Evolutionary conservation across 64 coral and sea anemone genomes (phyloP).

Genomic region (Porites australiensis): DNA sequence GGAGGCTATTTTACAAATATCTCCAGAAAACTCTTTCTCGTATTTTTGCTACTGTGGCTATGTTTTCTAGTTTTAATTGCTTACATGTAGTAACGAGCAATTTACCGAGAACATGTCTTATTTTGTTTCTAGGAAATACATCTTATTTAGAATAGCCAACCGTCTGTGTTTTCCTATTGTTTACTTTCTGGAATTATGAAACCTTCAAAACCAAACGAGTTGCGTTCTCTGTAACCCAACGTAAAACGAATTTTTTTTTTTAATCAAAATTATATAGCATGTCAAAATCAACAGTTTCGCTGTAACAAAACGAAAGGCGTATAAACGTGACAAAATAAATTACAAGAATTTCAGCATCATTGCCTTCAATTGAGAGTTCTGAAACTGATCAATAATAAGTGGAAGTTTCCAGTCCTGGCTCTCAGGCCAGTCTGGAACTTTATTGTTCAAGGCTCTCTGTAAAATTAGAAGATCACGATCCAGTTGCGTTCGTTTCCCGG

Average conservation of each 20-base stretch:
- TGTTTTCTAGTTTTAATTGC: too few species aligned
- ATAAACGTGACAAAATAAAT: background rate
- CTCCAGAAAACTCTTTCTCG: too few species aligned
- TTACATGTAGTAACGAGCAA: too few species aligned
- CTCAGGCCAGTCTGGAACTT: constrained; percentile 22
- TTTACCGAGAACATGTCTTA: background rate
- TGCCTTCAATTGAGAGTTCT: constrained; percentile 9
- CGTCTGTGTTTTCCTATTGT: constrained; percentile 11
- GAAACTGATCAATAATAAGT: constrained; percentile 3
- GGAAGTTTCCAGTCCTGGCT: constrained; percentile 28
- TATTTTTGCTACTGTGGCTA: too few species aligned
- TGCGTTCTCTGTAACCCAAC: background rate
- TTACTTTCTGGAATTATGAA: constrained; percentile 14
- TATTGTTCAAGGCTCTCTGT: constrained; percentile 38
- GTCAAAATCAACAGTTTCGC: background rate
- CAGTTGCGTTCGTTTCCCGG: background rate
- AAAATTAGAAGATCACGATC: constrained; percentile 23
- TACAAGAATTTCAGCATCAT: background rate
- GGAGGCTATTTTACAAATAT: too few species aligned
- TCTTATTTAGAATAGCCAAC: background rate
- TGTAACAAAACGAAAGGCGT: too few species aligned
- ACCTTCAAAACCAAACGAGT: constrained; percentile 4
- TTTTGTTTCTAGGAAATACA: background rate
- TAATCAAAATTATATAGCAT: background rate
- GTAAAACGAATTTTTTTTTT: too few species aligned